Base-by-base conservation (phyloP, 1,140 invertebrate genomes). In the Plectrocnemia conspersa region DNA sequence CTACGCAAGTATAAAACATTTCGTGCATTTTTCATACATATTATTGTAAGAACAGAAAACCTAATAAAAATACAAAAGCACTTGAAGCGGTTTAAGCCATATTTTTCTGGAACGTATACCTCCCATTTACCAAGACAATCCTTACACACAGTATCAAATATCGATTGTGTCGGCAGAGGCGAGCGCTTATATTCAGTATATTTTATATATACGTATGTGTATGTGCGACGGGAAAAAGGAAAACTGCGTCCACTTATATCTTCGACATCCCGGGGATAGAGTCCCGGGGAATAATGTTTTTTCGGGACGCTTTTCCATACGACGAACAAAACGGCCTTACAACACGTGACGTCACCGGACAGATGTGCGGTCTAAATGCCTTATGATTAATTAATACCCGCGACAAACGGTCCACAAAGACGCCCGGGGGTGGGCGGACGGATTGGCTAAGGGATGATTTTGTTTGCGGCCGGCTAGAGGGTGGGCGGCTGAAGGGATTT, bases 381-480 rank as follows among this genome's bases (percentile, higher is more conserved):
- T 50, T 50, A 50, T 50, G 47, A 50, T 50, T 50, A 50, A 50
- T 50, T 50, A 50, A 50, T 47, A 38, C 47, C 47, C 33, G 47
- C 46, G 46, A 48, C 46, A 48, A 50, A 38, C 47, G 47, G 25
- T 50, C 47, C 47, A 50, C 47, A 50, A 50, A 38, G 47, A 50
- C 40, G 47, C 25, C 47, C 45, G 21, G 24, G 10, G 23, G 44
- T 19, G 46, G 7, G 21, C 47, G 33, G 47, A 50, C 47, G 47
- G 47, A 50, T 50, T 29, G 47, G 47, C 40, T 50, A 50, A 50
- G 47, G 47, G 47, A 27, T 38, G 47, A 50, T 50, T 50, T 50
- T 50, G 47, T 50, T 50, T 50, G 47, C 22, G 47, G 47, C 33
- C 11, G 21, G 38, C 29, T n/a, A n/a, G n/a, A n/a, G 32, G 35